Conservation (phyloP, 2,888 invertebrate species). For the Diaphora mendica region DNA sequence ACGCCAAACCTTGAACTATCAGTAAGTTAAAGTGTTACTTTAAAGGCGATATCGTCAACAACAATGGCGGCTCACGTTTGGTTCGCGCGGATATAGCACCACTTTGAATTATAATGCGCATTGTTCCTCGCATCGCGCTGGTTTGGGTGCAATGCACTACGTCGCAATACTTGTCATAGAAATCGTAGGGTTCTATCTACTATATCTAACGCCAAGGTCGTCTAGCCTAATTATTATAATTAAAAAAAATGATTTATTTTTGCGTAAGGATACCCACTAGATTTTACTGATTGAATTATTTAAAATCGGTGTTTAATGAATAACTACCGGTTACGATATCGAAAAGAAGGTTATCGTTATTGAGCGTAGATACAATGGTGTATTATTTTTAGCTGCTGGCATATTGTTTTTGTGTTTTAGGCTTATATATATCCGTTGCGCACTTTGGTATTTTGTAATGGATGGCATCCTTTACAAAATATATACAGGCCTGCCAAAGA, state of each 20-base stretch:
- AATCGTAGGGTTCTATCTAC: conserved; percentile 76
- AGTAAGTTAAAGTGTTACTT: conserved; percentile 53
- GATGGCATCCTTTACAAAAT: too few species aligned
- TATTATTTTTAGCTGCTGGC: background rate
- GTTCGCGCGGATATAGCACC: conserved; percentile 82
- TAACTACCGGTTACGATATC: conserved; percentile 12
- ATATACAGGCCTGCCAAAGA: too few species aligned
- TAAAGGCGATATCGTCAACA: conserved; percentile 58
- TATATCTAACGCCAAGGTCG: conserved; percentile 67
- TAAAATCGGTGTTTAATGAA: conserved; percentile 11
- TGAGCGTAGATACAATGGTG: background rate
- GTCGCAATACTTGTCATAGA: conserved; percentile 82
- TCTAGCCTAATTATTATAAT: conserved; percentile 47
- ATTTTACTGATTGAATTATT: background rate
- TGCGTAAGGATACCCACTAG: background rate
- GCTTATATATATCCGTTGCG: background rate
- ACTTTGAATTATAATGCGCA: conserved; percentile 85
- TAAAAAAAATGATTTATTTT: conserved; percentile 4
- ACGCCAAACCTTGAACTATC: conserved; percentile 29
- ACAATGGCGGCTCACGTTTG: conserved; percentile 75
- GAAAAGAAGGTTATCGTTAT: background rate
- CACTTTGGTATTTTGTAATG: background rate
- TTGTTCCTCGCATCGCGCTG: conserved; percentile 77
- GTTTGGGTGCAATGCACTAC: conserved; percentile 83
- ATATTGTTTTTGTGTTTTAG: background rate